Evolutionary conservation across 2,797 vertebrate species (phyloP).

Genomic region (Schizothorax lantsangensis): DNA sequence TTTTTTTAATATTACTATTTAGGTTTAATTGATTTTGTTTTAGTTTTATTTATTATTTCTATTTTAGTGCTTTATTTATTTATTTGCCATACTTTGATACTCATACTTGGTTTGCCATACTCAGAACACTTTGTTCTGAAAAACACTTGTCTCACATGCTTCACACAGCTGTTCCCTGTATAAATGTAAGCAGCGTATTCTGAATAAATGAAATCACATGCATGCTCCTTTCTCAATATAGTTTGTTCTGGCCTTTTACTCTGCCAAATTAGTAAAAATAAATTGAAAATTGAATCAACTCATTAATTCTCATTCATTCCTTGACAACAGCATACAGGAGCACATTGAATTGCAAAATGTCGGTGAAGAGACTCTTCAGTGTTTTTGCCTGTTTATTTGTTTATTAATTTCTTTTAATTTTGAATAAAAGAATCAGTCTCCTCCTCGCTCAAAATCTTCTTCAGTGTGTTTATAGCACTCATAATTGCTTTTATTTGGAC

Average conservation of each 20-base stretch:
- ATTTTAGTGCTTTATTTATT: background rate
- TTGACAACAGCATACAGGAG: background rate
- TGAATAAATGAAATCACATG: background rate
- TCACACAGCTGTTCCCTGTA: background rate
- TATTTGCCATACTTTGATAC: background rate
- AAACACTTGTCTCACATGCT: background rate
- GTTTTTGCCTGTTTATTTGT: background rate
- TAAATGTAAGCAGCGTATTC: background rate
- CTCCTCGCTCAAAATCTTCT: background rate
- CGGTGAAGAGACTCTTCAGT: background rate
- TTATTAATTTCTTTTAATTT: background rate
- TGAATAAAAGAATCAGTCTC: background rate
- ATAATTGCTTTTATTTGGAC: background rate
- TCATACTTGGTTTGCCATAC: no score
- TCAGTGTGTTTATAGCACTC: background rate
- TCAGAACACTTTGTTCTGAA: background rate
- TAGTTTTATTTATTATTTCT: background rate
- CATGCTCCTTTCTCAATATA: background rate
- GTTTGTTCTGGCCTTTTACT: background rate
- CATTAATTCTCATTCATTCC: background rate
- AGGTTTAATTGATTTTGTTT: background rate
- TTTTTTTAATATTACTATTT: background rate
- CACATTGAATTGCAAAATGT: conserved; percentile 17
- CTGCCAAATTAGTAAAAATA: background rate
- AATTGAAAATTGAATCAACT: background rate